Evolutionary conservation across 2,113 vertebrate species (phyloP), one percentile per base, ranked within the genome.

Genomic region (Malurus elegans): DNA sequence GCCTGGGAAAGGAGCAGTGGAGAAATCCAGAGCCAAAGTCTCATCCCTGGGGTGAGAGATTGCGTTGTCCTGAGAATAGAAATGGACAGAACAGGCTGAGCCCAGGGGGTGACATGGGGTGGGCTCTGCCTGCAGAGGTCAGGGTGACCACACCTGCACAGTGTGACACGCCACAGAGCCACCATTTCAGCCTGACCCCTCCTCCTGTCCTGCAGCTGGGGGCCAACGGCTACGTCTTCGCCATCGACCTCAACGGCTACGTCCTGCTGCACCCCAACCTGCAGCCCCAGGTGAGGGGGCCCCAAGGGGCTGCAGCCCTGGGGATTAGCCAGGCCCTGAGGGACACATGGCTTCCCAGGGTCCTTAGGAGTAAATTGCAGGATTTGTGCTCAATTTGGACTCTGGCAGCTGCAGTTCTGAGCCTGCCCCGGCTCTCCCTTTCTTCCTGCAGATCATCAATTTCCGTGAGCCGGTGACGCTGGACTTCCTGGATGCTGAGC

Each of bases 401-500:
- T 78, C 54, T 2, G 58, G 44, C 0, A 0, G 9, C 51, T 75
- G 42, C 3, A 0, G 62, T 57, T 48, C 73, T 65, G 61, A 72
- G 45, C 62, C 56, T 75, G 54, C 45, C 65, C 84, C 15, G 34
- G 75, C 79, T 72, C 42, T 91, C 93, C 58, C 82, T 90, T 69
- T 44, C 47, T 96, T 36, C 83, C 91, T 76, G 7, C 96, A 99
- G 99, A 99, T 99, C 97, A 98, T 99, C 97, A 99, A 99, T 96
- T 99, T 99, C 97, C 98, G 98, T 50, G 99, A 99, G 94, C 98
- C 99, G 0, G 99, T 99, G 95, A 99, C 99, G 3, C 96, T 99
- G 93, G 99, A 99, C 95, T 99, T 99, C 95, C 97, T 99, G 94
- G 99, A 99, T 26, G 99, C 99, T 34, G 99, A 99, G 96, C 98